Evolutionary conservation across 2,888 invertebrate genomes (phyloP), one percentile per base, ranked within the genome.

Genomic region (Dynastes grantii): DNA sequence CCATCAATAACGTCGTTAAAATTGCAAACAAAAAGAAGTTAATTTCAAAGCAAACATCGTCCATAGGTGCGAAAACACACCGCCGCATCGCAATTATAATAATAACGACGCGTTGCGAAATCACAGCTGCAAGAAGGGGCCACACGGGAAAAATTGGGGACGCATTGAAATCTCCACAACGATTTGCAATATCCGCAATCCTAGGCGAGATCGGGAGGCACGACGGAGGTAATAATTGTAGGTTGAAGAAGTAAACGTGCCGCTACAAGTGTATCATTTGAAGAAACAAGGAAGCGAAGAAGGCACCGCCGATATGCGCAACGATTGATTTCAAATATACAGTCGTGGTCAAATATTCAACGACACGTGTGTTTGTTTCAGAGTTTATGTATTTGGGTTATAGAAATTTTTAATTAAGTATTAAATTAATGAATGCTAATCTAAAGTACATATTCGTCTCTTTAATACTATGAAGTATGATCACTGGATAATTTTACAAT

Each of bases 211-310:
- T 84, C 84, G 84, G 84, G 83, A 83, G 83, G 83, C 83, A 84
- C 84, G 84, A 81, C 82, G 81, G 83, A 81, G 82, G 82, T 81
- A 84, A 78, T 82, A 82, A 82, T 82, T 82, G 81, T 77, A 77
- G 80, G 73, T 79, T 77, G 70, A 65, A 76, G 76, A 77, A 80
- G 78, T 65, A 80, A 81, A 81, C 83, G 81, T 82, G 82, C 81
- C 79, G 63, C 58, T 68, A 77, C 79, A 80, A 80, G 81, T 81
- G 76, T 82, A 81, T 82, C 81, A 82, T 82, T 82, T 82, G 80
- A 75, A 80, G 77, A 80, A 81, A 80, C 80, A 79, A 70, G 81
- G 80, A 78, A 65, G 73, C 58, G 61, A 78, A 51, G 68, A 51
- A 68, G 29, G 61, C 58, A 75, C 73, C 45, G 45, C n/a, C 40